A percentile compares a stretch with the other conserved stretches of the same genome.
Conservation (phyloP, 2,888 invertebrate species). For the Clitarchus hookeri region DNA sequence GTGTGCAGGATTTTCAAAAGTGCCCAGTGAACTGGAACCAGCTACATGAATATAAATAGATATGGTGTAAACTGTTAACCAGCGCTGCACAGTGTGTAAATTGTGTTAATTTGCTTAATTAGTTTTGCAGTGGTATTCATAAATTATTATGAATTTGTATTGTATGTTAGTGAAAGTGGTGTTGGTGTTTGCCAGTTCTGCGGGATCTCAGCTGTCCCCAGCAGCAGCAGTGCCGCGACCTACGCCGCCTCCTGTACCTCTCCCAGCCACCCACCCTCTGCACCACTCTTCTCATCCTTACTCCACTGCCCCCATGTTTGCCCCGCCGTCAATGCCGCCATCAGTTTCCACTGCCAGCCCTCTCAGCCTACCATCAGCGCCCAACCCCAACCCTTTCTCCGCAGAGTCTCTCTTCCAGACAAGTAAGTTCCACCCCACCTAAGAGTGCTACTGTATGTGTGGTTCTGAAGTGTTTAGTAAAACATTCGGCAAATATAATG, state of each 20-base stretch:
- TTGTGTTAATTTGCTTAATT: too few species aligned
- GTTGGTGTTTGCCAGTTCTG: conserved; percentile 50
- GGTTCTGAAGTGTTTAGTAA: too few species aligned
- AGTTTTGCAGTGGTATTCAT: too few species aligned
- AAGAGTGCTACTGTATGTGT: too few species aligned
- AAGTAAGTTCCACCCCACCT: conserved; percentile 61
- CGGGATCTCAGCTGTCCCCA: conserved; percentile 55
- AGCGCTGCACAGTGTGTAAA: too few species aligned
- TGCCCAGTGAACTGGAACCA: too few species aligned
- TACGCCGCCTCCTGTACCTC: conserved; percentile 57
- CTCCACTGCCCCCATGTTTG: conserved; percentile 59
- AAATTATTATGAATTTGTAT: too few species aligned
- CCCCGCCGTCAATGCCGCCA: conserved; percentile 60
- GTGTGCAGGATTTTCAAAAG: too few species aligned
- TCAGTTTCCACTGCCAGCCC: conserved; percentile 66
- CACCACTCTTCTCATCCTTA: conserved; percentile 48
- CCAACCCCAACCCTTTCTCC: conserved; percentile 83
- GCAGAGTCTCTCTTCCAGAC: conserved; percentile 87
- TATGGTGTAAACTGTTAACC: too few species aligned
- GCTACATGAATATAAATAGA: too few species aligned
- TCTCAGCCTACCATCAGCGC: conserved; percentile 64
- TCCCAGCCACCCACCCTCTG: conserved; percentile 45
- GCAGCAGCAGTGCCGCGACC: conserved; percentile 60
- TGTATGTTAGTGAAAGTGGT: not conserved
- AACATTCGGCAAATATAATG: too few species aligned